Evolutionary conservation across 2,797 vertebrate genomes (phyloP), one percentile per base, ranked within the genome.

Genomic region (Chloroceryle inda): DNA sequence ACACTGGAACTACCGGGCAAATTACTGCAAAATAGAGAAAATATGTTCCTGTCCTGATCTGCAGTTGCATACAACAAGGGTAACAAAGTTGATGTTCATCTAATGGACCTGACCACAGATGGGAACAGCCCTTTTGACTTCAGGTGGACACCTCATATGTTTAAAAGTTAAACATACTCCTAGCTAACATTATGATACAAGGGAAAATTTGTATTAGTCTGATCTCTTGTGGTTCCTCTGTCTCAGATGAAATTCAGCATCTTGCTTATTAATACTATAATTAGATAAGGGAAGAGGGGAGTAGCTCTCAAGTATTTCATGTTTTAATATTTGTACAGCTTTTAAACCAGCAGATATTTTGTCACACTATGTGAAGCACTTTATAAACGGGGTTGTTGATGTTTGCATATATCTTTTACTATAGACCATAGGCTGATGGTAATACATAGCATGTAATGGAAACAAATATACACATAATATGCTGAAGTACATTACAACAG

Each of bases 271-370:
- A 93, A 62, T 31, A 9, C 40, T 37, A 9, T 93, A 89, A 88
- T 92, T 80, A 88, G 81, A 11, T 58, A 62, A 75, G 89, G 85
- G 92, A 93, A 49, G 61, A 85, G 40, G 92, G 78, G 84, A 95
- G 13, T 74, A 64, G 45, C 49, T 82, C 69, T 58, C 19, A 40
- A 74, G n/a, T 71, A 53, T 24, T 80, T 72, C 1, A 0, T 66
- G n/a, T 31, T 94, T 91, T 88, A 55, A 8, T 85, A 85, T 83
- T 80, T 64, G 24, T 62, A 29, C 10, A 66, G 44, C 38, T 92
- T 83, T 83, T 74, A 83, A 88, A 77, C 15, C 42, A 75, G 59
- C 62, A 19, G 83, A 85, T 81, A 33, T 78, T 93, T 85, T 78
- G 67, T 49, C 52, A 49, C 44, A 37, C 20, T 56, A 66, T 58